A percentile compares a stretch with the other conserved stretches of the same genome.
These are phyloP conservation scores for Siniperca undulata DNA, from an alignment of 2,797 vertebrate species.

Conservation along the genomic window DNA sequence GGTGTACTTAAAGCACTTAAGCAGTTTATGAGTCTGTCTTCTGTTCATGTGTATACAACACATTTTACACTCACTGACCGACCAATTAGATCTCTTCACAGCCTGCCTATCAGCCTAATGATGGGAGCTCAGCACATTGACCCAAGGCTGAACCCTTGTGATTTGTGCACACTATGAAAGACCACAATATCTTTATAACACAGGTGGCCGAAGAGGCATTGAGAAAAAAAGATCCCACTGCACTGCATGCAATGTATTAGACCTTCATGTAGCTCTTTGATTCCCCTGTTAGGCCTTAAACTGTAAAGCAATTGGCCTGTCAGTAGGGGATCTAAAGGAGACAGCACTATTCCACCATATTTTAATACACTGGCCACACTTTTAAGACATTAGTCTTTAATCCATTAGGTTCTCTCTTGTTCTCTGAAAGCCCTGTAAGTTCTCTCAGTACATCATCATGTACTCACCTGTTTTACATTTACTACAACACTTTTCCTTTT, in stretches of 20 bases:
- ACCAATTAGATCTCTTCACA: constrained; percentile 78
- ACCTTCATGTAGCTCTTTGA: background rate
- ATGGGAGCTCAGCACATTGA: constrained; percentile 73
- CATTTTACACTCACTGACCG: constrained; percentile 73
- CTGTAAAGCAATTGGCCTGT: background rate
- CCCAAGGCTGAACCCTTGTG: constrained; percentile 66
- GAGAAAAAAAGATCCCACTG: constrained; percentile 1
- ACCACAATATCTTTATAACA: constrained; percentile 32
- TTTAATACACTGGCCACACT: background rate
- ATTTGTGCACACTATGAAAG: constrained; percentile 45
- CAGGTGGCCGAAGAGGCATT: background rate
- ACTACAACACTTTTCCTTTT: background rate
- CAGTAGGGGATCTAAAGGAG: background rate
- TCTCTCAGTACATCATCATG: too few relatives aligned
- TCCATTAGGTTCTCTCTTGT: background rate
- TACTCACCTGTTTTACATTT: background rate
- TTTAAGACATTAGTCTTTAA: background rate
- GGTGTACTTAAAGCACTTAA: constrained; percentile 56
- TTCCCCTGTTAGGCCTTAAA: background rate
- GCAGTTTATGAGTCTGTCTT: constrained; percentile 62
- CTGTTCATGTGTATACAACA: constrained; percentile 72
- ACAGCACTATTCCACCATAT: background rate
- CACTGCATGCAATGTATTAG: background rate
- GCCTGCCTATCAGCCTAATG: constrained; percentile 72
- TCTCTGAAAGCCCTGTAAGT: background rate